Base-by-base conservation (phyloP, 2,888 invertebrate species). In the Clivina fossor region DNA sequence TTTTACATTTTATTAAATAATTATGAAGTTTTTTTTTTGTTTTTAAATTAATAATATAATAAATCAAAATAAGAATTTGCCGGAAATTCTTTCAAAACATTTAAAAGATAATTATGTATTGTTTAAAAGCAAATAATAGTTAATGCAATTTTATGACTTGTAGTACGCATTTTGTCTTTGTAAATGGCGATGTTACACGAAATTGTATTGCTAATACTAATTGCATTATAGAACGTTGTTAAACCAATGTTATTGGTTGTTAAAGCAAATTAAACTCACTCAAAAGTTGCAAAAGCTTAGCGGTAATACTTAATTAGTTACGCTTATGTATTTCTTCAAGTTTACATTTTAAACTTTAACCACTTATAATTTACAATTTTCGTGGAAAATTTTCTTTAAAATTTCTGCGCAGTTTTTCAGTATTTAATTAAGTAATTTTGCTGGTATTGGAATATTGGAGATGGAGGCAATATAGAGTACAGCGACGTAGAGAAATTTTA, bases 181-280 rank as follows among this genome's bases (percentile, higher is more conserved):
- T 49, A 40, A 49, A 49, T 40, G 28, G 40, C n/a, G 49, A 16
- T 26, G 38, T 49, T 38, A 49, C n/a, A n/a, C 24, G 8, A 28
- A 49, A 24, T 38, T 49, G 24, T 49, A 38, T 40, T 38, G 49
- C 30, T 49, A 40, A 49, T 49, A 49, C 37, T 49, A 49, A 49
- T 49, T 38, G 30, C 40, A 49, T 49, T 49, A 49, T 20, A 40
- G 20, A 38, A 28, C 40, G 49, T 28, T 40, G 49, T 38, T 49
- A 49, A 38, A 38, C 38, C 33, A 32, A 22, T 47, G 47, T 33
- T 47, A 47, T 47, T 47, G 47, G 33, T 47, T 47, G 47, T 47
- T 47, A 47, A n/a, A n/a, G n/a, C n/a, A n/a, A n/a, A n/a, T n/a
- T n/a, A n/a, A 47, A 47, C 47, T 24, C 38, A 22, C 13, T 35